Percentiles rank a stretch among this genome's conserved stretches.
Evolutionary conservation across 2,113 vertebrate genomes (phyloP).

Genomic region (Hypanus sabinus): DNA sequence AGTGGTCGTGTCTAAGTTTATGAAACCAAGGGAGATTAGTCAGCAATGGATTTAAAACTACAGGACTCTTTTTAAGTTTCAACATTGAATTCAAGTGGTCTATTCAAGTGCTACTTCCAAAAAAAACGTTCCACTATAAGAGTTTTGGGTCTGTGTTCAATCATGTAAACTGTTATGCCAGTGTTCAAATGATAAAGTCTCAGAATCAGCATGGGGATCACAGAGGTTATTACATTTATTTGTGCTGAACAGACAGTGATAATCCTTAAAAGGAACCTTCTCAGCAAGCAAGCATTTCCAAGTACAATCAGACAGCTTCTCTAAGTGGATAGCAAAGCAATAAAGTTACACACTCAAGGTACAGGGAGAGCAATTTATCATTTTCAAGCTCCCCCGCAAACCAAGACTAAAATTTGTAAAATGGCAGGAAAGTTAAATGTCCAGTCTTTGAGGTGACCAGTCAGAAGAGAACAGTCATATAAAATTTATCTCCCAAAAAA

Average conservation of each 20-base stretch:
- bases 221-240: conserved; percentile 85
- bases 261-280: conserved; percentile 77
- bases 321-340: conserved; percentile 70
- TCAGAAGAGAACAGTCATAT: conserved; percentile 81
- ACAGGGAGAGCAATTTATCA: conserved; percentile 54
- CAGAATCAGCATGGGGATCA: conserved; percentile 56
- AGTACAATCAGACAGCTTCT: conserved; percentile 80
- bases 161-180: background rate
- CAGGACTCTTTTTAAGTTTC: background rate
- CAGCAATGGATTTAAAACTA: background rate
- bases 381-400: conserved; percentile 64
- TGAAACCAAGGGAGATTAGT: conserved; percentile 20
- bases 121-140: background rate
- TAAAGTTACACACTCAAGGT: conserved; percentile 65
- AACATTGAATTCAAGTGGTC: background rate
- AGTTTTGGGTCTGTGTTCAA: background rate
- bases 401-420: conserved; percentile 58
- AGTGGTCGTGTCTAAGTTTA: background rate
- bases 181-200: conserved; percentile 36
- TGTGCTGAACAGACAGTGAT: conserved; percentile 86
- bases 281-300: conserved; percentile 75
- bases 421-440: conserved; percentile 56
- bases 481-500: conserved; percentile 88
- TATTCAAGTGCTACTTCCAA: conserved; percentile 16
- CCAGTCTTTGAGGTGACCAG: conserved; percentile 77